Evolutionary conservation across 2,888 invertebrate species (phyloP), one percentile per base, ranked within the genome.

Genomic region (Formica aserva): DNA sequence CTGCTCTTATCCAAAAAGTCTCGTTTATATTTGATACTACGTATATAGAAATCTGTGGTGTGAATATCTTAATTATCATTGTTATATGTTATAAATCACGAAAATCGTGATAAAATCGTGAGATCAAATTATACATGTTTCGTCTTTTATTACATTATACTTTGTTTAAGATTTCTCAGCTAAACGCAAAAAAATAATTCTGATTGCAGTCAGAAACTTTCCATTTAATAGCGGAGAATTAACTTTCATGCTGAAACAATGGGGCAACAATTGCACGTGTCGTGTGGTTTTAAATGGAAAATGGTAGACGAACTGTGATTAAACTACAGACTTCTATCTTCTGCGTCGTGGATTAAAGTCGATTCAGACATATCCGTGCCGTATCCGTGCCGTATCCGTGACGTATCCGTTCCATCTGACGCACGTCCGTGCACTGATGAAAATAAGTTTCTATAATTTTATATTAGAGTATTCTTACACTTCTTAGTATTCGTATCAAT

Each of bases 151-250:
- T 35, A 52, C 0, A 9, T 32, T 67, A 26, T 11, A 3, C 29
- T 15, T n/a, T 60, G 38, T 11, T 35, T 9, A 35, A 35, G 11
- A 72, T 57, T 13, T 48, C 3, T 66, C 13, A 48, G 48, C 5
- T 67, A 22, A 22, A 4, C 15, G 15, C 29, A 57, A 26, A 41
- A 3, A 55, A 22, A 26, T 18, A 72, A 9, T 8, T 18, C 11
- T 0, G 26, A 18, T 11, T 48, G 13, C 15, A 32, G 22, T 74
- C 8, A n/a, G 35, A 63, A 5, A 63, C 63, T 76, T 76, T 63
- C 63, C 48, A 48, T 63, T 48, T 76, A 63, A 76, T 63, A 9
- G 2, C 48, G 11, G 13, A 22, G 1, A 45, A 35, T 76, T 76
- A 26, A 13, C 38, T 60, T 74, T 74, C 41, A 29, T 60, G 3